A percentile compares a stretch with the other conserved stretches of the same genome.
These are phyloP conservation scores for Sanderia malayensis DNA, from an alignment of 30 jellyfish, hydroid and myxozoan species.

Conservation along the genomic window DNA sequence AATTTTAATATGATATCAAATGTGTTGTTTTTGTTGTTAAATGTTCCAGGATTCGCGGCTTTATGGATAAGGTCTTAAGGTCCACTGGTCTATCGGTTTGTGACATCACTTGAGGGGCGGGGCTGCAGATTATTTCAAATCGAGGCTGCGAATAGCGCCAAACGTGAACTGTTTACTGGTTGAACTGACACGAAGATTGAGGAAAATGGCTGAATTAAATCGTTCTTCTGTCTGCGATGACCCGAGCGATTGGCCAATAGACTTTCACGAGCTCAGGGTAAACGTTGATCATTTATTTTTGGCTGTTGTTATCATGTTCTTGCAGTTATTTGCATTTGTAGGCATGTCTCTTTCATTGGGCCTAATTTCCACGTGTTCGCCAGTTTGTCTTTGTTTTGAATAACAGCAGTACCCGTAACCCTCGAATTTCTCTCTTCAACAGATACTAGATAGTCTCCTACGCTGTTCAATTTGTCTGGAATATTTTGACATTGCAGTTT, in stretches of 20 bases:
- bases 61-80: too few species aligned
- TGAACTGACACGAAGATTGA: too few species aligned
- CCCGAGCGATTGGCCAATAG: constrained; percentile 75
- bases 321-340: background rate
- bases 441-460: constrained; percentile 70
- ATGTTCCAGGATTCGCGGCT: too few species aligned
- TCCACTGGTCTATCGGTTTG: too few species aligned
- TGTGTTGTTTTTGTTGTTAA: too few species aligned
- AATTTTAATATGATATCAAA: too few species aligned
- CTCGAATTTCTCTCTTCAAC: background rate
- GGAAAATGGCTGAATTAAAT: background rate
- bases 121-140: too few species aligned
- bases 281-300: background rate
- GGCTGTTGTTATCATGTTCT: background rate
- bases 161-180: too few species aligned
- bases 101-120: too few species aligned
- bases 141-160: too few species aligned
- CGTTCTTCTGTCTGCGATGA: constrained; percentile 40
- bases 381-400: background rate
- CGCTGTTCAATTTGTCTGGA: constrained; percentile 84
- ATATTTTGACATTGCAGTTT: constrained; percentile 65
- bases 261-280: constrained; percentile 66
- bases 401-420: background rate
- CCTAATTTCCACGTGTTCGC: background rate
- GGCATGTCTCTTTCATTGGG: background rate